These are phyloP conservation scores for Phalacrocorax pelagicus DNA, from an alignment of 2,113 vertebrate genomes.

Conservation along the genomic window DNA sequence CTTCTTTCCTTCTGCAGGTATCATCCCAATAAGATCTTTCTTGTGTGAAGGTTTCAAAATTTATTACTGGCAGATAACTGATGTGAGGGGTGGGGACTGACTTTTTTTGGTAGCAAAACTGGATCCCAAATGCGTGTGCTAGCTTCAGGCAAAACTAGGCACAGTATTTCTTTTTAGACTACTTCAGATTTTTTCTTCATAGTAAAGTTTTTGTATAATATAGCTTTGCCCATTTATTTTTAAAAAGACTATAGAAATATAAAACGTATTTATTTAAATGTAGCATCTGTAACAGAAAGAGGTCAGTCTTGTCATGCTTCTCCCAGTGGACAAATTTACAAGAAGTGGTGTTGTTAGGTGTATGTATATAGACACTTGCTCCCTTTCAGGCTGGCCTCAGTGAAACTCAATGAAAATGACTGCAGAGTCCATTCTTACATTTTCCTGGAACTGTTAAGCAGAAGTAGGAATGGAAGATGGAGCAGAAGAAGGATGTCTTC, in stretches of 20 bases:
- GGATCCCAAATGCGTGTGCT: not conserved
- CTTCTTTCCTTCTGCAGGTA: not conserved
- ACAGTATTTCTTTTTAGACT: not conserved
- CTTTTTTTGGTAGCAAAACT: not conserved
- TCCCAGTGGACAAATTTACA: not conserved
- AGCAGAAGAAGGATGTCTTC: not conserved
- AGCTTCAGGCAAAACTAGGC: not conserved
- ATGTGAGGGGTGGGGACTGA: not conserved
- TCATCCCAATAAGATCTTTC: not conserved
- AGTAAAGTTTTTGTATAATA: not conserved
- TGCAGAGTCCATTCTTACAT: not conserved
- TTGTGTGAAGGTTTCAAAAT: not conserved
- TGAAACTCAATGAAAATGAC: not conserved
- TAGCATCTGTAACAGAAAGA: not conserved
- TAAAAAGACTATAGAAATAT: not conserved
- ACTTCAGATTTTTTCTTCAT: not conserved
- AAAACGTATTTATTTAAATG: not conserved
- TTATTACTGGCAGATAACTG: not conserved
- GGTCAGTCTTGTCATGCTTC: not conserved
- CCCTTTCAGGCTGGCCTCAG: not conserved
- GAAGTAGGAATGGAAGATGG: not conserved
- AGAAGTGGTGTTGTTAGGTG: not conserved
- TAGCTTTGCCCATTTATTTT: not conserved
- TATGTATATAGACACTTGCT: not conserved
- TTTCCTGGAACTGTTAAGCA: not conserved